Evolutionary conservation across 2,113 vertebrate species (phyloP).

Genomic region (Bungarus multicinctus): DNA sequence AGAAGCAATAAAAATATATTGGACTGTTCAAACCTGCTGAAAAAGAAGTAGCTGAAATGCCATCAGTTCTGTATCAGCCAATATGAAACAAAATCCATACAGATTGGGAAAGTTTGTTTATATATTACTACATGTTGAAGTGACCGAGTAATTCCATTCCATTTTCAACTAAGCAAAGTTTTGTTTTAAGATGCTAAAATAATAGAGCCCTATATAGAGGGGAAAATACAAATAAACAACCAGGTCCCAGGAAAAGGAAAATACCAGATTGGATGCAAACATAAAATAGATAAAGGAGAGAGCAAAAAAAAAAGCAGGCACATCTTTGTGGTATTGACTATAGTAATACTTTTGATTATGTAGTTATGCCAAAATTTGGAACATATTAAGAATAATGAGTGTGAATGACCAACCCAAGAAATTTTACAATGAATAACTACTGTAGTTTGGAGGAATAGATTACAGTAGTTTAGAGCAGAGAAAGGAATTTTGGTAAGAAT

Average conservation of each 20-base stretch:
- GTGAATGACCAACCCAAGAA: background rate
- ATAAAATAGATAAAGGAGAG: background rate
- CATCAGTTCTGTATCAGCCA: background rate
- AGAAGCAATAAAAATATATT: background rate
- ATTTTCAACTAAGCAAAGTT: background rate
- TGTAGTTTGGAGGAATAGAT: background rate
- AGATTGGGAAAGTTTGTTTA: background rate
- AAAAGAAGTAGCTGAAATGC: background rate
- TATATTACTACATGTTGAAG: background rate
- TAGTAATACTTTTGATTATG: background rate
- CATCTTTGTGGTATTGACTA: background rate
- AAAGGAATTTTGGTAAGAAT: background rate
- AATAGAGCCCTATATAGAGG: background rate
- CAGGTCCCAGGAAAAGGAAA: background rate
- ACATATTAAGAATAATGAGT: background rate
- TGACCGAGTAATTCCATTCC: background rate
- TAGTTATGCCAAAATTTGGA: background rate
- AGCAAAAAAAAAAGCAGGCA: background rate
- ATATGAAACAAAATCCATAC: background rate
- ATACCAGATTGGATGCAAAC: background rate
- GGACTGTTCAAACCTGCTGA: background rate
- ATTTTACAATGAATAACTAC: background rate
- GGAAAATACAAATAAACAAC: background rate
- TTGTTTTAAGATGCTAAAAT: background rate
- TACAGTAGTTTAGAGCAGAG: background rate